Percentiles rank a stretch among this genome's conserved stretches.
Evolutionary conservation across 1,140 invertebrate genomes (phyloP).

Genomic region (Eumaeus atala): DNA sequence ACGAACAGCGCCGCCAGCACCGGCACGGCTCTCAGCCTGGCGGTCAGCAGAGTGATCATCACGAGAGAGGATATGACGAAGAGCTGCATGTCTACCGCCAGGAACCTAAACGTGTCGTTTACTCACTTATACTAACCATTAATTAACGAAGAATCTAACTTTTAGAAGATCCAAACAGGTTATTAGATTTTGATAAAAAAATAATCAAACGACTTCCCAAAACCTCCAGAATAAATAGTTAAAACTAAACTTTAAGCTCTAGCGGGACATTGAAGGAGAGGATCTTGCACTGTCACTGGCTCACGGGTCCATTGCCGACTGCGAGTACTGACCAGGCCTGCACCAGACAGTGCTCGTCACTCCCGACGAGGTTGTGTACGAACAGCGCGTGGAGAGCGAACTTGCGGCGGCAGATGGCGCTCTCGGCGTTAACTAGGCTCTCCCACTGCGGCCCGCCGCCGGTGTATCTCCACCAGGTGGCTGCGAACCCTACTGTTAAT

Average conservation of each 20-base stretch:
- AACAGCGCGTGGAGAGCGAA: slow-evolving; percentile 81
- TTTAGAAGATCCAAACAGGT: too few relatives aligned
- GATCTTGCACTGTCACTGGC: too few relatives aligned
- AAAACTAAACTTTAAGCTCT: too few relatives aligned
- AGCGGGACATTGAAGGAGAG: too few relatives aligned
- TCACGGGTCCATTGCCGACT: too few relatives aligned
- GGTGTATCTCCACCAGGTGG: slow-evolving; percentile 37
- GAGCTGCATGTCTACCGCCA: slow-evolving; percentile 42
- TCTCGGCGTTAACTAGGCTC: slow-evolving; percentile 42
- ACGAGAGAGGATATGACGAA: slow-evolving; percentile 25
- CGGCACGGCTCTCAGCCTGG: slow-evolving; percentile 20
- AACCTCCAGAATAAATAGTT: too few relatives aligned
- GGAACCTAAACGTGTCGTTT: slow-evolving; percentile 31
- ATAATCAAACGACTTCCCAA: too few relatives aligned
- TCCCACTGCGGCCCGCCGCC: slow-evolving; percentile 42
- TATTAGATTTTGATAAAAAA: too few relatives aligned
- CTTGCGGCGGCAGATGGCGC: slow-evolving; percentile 71
- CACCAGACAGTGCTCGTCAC: slow-evolving; percentile 37
- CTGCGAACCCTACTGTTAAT: slow-evolving; percentile 38
- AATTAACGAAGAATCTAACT: too few relatives aligned
- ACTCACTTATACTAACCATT: too few relatives aligned
- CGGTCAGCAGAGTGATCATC: slow-evolving; percentile 40
- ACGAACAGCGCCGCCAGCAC: slow-evolving; percentile 23
- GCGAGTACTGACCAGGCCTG: slow-evolving; percentile 37
- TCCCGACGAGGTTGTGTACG: slow-evolving; percentile 72